phyloP scores from a whole-genome alignment of 2,888 invertebrate genomes.

The Cartodere bifasciata region DNA sequence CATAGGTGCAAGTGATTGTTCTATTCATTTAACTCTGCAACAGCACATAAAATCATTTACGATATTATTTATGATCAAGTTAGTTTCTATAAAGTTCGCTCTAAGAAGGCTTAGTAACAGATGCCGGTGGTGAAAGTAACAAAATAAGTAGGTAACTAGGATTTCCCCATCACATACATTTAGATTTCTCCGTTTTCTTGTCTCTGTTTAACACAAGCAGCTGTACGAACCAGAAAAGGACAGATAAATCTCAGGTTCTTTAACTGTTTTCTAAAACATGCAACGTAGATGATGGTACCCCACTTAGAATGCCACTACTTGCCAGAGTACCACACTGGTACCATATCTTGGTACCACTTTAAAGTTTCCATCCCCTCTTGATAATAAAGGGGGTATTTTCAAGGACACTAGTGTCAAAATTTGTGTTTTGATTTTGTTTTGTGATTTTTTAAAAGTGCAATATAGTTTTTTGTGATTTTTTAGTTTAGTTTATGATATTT shows the following conservation, averaged over 20 bases:
- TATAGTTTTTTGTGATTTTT: conserved; percentile 14
- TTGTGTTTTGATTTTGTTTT: conserved; percentile 14
- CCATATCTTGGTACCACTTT: conserved; percentile 1
- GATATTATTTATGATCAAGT: too few relatives aligned
- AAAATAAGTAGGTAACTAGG: conserved; percentile 34
- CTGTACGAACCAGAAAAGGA: conserved; percentile 7
- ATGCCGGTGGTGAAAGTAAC: conserved; percentile 31
- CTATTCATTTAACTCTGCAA: too few relatives aligned
- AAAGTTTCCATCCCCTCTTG: conserved; percentile 29
- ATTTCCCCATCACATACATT: conserved; percentile 25
- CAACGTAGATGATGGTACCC: conserved; percentile 14
- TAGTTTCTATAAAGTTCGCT: too few relatives aligned
- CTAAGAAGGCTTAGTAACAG: too few relatives aligned
- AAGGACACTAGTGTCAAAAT: conserved; percentile 30
- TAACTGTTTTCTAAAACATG: conserved; percentile 16
- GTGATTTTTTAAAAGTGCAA: conserved; percentile 13
- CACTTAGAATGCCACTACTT: conserved; percentile 14
- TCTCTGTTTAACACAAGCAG: not conserved
- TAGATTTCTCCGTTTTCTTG: conserved; percentile 25
- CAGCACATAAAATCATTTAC: too few relatives aligned
- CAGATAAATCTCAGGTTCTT: too few relatives aligned
- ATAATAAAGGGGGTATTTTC: conserved; percentile 28
- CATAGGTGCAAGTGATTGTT: too few relatives aligned
- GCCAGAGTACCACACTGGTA: conserved; percentile 5
- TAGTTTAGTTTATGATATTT: conserved; percentile 7